Base-by-base conservation (phyloP, 2,113 vertebrate genomes). In the Nerophis lumbriciformis region DNA sequence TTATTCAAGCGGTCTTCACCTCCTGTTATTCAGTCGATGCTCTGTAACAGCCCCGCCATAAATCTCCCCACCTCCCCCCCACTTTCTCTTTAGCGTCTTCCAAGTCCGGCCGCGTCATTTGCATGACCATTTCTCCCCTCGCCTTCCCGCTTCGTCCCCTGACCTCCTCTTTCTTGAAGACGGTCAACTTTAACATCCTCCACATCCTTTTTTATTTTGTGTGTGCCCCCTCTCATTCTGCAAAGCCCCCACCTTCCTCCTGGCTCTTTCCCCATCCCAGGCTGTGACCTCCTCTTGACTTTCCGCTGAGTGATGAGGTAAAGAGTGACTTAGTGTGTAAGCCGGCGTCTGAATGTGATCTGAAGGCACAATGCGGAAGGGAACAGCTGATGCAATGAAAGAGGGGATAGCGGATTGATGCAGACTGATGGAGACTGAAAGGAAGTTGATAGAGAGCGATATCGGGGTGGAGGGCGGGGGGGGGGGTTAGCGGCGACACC, bases 21-120 rank as follows among this genome's bases (percentile, higher is more conserved):
- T 83, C 81, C 78, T 82, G 83, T 88, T 87, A 88, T 85, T 86
- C 81, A 86, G 75, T 83, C 71, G 63, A 59, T 80, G 79, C 74
- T 78, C 78, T 79, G 78, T 88, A 84, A 88, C 83, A 84, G 84
- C 82, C 82, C 87, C 81, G 83, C 75, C 72, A 80, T 82, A 87
- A 87, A 86, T 87, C 84, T 84, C 78, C 73, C 62, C 61, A 65
- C 71, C 75, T 71, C 70, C 59, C 72, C 71, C 48, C n/a, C 69
- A 5, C 66, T 57, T 55, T 51, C 63, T 65, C 53, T 53, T n/a
- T 37, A 44, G 35, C 28, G 16, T 77, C 64, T 72, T 63, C 68
- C 69, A 61, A 59, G 28, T 66, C 44, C 3, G 36, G n/a, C 53
- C 19, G 19, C 63, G 59, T 66, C 50, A 74, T 87, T 80, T 80